Conservation (phyloP, 2,888 invertebrate genomes). For the Fabriciana adippe region DNA sequence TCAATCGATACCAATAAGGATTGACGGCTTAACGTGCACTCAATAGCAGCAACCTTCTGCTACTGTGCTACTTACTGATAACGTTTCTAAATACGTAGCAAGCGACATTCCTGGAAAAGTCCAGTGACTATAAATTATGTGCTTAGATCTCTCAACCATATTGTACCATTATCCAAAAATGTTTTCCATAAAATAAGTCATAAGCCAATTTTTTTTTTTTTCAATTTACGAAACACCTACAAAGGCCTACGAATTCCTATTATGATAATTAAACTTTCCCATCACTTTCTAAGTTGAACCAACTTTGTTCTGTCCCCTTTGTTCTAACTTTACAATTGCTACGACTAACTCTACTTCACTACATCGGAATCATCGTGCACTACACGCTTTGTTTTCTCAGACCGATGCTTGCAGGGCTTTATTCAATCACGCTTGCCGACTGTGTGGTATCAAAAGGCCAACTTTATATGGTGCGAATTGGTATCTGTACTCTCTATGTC, state of each 20-base stretch:
- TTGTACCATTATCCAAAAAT: too few relatives aligned
- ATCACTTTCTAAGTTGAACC: constrained; percentile 1
- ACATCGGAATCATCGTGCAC: constrained; percentile 4
- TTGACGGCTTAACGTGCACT: too few relatives aligned
- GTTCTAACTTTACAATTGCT: constrained; percentile 43
- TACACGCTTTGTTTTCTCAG: constrained; percentile 27
- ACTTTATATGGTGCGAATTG: constrained; percentile 7
- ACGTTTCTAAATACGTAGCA: too few relatives aligned
- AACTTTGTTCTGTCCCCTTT: constrained; percentile 41
- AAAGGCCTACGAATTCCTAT: constrained; percentile 1
- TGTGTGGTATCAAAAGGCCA: constrained; percentile 18
- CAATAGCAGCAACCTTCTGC: too few relatives aligned
- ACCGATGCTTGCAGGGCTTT: constrained; percentile 27
- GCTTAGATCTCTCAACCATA: too few relatives aligned
- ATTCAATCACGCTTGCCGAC: constrained; percentile 22
- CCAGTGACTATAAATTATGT: too few relatives aligned
- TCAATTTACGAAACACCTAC: not conserved
- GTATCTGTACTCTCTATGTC: too few relatives aligned
- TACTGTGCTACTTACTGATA: too few relatives aligned
- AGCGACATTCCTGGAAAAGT: too few relatives aligned
- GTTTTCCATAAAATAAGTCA: too few relatives aligned
- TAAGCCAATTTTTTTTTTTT: too few relatives aligned
- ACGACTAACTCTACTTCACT: constrained; percentile 17
- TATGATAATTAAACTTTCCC: constrained; percentile 11
- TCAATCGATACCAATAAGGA: too few relatives aligned